Percentiles rank a stretch among this genome's conserved stretches.
These are phyloP conservation scores for Sepiola atlantica DNA, from an alignment of 2,888 invertebrate species.

Conservation along the genomic window DNA sequence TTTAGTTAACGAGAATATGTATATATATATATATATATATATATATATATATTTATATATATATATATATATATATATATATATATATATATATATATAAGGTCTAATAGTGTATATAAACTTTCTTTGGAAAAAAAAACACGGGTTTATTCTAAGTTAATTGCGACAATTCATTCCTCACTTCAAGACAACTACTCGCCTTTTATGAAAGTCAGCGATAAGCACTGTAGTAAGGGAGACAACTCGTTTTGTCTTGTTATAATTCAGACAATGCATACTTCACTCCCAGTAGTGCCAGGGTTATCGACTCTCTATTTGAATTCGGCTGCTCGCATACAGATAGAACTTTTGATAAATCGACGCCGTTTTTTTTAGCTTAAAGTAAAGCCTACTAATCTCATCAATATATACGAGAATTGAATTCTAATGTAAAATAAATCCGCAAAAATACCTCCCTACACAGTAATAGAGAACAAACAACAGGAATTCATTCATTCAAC, in stretches of 20 bases:
- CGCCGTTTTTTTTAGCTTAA: no score
- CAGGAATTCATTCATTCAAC: no score
- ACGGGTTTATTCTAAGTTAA: background rate
- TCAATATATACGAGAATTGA: no score
- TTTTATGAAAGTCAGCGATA: background rate
- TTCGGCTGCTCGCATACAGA: background rate
- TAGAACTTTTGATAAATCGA: background rate
- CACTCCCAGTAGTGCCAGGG: background rate
- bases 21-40: background rate
- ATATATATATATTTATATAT: background rate
- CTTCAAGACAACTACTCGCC: background rate
- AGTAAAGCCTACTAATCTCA: no score
- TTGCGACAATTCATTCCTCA: background rate
- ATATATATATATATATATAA: background rate
- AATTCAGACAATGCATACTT: background rate
- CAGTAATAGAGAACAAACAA: no score
- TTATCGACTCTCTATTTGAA: constrained; percentile 16
- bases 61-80: background rate
- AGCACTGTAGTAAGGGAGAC: background rate
- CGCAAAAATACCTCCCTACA: no score
- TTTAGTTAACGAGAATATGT: background rate
- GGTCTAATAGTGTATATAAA: background rate
- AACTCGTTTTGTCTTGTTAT: background rate
- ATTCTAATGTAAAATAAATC: no score
- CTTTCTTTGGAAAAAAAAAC: background rate